Conservation (phyloP, 2,797 vertebrate species). For the Pteropus rufus region DNA sequence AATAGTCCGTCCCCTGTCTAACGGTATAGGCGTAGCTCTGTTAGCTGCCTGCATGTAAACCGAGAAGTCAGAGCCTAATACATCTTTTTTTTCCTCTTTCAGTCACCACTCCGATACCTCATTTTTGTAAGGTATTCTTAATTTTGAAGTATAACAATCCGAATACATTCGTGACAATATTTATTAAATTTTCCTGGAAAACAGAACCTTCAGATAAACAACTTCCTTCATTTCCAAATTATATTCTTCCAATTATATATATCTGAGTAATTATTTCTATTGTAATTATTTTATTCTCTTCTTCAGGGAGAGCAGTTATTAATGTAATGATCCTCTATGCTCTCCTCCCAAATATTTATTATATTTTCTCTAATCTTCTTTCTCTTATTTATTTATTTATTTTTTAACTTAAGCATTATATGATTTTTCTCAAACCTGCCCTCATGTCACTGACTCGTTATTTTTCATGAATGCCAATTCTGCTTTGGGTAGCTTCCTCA, state of each 20-base stretch:
- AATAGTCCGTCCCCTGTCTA: neutral
- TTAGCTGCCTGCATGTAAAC: neutral
- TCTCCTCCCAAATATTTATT: neutral
- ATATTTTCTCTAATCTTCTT: neutral
- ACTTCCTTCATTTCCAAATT: neutral
- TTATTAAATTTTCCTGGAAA: neutral
- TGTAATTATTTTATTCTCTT: neutral
- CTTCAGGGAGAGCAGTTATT: neutral
- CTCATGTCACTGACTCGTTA: neutral
- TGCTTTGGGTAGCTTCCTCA: neutral
- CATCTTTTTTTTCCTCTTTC: neutral
- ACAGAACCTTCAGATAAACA: neutral
- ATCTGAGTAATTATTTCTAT: neutral
- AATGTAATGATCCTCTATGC: neutral
- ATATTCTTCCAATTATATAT: neutral
- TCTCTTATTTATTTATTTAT: neutral
- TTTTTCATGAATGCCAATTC: neutral
- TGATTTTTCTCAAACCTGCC: neutral
- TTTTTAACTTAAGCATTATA: neutral
- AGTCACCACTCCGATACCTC: neutral
- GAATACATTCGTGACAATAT: neutral
- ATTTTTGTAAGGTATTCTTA: neutral
- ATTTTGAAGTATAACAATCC: neutral
- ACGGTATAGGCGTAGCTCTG: neutral
- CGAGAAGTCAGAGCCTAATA: neutral